A percentile compares a stretch with the other conserved stretches of the same genome.
Evolutionary conservation across 2,797 vertebrate genomes (phyloP).

Genomic region (Sandelia bainsii): DNA sequence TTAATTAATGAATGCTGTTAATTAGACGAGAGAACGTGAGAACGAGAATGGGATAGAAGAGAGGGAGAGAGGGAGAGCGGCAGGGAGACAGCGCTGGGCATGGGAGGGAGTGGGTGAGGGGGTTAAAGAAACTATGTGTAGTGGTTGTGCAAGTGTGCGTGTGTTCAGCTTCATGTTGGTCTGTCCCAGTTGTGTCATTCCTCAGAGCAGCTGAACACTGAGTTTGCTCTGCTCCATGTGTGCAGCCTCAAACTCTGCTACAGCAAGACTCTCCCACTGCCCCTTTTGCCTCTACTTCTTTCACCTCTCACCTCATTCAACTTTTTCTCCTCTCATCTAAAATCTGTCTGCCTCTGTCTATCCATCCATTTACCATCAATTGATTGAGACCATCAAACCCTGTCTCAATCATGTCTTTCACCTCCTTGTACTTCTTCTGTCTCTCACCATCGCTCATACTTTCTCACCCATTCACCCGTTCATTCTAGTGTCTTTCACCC

Average conservation of each 20-base stretch:
- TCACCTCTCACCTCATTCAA: slow-evolving; percentile 34
- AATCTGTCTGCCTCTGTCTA: slow-evolving; percentile 31
- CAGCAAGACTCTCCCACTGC: slow-evolving; percentile 72
- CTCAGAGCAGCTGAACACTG: slow-evolving; percentile 75
- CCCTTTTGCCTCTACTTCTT: slow-evolving; percentile 19
- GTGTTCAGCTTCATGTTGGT: slow-evolving; percentile 67
- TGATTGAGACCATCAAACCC: too few species aligned
- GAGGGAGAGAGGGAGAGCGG: slow-evolving; percentile 42
- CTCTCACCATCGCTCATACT: slow-evolving; percentile 54
- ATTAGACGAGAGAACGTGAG: slow-evolving; percentile 80
- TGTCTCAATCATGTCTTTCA: slow-evolving; percentile 39
- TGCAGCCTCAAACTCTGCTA: slow-evolving; percentile 76
- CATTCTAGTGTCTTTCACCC: slow-evolving; percentile 36
- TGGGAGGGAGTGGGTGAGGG: slow-evolving; percentile 47
- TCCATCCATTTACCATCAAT: slow-evolving; percentile 27
- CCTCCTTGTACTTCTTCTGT: slow-evolving; percentile 31
- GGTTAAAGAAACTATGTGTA: slow-evolving; percentile 62
- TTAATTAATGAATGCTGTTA: slow-evolving; percentile 88
- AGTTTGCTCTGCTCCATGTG: slow-evolving; percentile 81
- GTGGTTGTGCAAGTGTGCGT: slow-evolving; percentile 26
- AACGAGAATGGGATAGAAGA: slow-evolving; percentile 44
- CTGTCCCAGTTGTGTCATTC: slow-evolving; percentile 80
- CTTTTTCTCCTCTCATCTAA: slow-evolving; percentile 50
- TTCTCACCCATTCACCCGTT: slow-evolving; percentile 57
- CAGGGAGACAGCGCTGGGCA: slow-evolving; percentile 25